Evolutionary conservation across 1,140 invertebrate genomes (phyloP).

Genomic region (Calephelis virginiensis): DNA sequence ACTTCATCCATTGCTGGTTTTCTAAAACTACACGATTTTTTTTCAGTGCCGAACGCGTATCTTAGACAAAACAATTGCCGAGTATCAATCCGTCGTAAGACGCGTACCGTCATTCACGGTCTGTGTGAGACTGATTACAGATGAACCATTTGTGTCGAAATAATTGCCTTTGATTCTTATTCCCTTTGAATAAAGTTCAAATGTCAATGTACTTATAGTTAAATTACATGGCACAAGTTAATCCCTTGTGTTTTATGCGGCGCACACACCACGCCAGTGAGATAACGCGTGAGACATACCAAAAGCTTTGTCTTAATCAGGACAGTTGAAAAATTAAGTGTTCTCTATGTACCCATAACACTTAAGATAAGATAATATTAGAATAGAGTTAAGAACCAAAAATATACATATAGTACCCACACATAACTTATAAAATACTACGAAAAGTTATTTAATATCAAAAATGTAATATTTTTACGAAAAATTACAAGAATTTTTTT

Average conservation of each 20-base stretch:
- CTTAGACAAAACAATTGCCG: constrained; percentile 1
- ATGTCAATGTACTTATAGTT: neutral
- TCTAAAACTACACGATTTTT: neutral
- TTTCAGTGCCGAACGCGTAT: neutral
- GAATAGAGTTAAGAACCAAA: no score
- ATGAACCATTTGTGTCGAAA: constrained; percentile 23
- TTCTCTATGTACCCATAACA: no score
- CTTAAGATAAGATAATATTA: no score
- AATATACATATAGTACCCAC: no score
- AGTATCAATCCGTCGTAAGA: constrained; percentile 19
- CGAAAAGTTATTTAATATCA: no score
- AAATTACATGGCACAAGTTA: constrained; percentile 5
- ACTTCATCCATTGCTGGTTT: constrained; percentile 3
- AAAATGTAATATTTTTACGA: no score
- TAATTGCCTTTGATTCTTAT: constrained; percentile 20
- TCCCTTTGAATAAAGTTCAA: constrained; percentile 22
- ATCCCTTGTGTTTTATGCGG: neutral
- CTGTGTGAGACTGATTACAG: constrained; percentile 44
- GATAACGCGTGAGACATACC: neutral
- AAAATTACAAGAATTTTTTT: no score
- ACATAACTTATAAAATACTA: no score
- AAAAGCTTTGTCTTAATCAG: neutral
- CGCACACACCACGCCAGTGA: neutral
- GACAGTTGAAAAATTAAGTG: no score
- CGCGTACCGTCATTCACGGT: constrained; percentile 36